Conservation (phyloP, 1,140 invertebrate species). For the Heliconius congener region DNA sequence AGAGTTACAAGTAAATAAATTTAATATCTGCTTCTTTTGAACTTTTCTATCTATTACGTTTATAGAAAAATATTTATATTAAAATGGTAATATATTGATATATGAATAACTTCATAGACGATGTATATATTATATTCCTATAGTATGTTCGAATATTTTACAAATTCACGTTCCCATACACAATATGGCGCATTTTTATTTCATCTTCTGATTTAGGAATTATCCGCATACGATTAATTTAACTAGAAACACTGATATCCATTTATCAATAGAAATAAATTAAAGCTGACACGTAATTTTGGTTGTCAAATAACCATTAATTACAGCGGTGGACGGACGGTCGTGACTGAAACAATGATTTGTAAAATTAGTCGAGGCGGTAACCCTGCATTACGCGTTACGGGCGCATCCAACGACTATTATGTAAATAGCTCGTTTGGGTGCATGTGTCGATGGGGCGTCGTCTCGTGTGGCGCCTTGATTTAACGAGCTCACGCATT, state of each 20-base stretch:
- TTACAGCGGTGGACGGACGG: constrained; percentile 32
- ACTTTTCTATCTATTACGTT: neutral
- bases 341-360: constrained; percentile 60
- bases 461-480: constrained; percentile 41
- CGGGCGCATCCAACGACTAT: constrained; percentile 57
- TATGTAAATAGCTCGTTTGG: constrained; percentile 67
- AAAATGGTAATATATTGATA: neutral
- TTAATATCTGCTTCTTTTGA: constrained; percentile 1
- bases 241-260: neutral
- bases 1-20: neutral
- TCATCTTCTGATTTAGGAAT: neutral
- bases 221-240: neutral
- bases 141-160: neutral
- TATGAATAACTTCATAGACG: neutral
- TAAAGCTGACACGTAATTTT: constrained; percentile 27
- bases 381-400: constrained; percentile 41
- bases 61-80: constrained; percentile 3
- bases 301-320: constrained; percentile 39
- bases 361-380: constrained; percentile 51
- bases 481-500: constrained; percentile 36
- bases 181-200: neutral
- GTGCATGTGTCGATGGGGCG: constrained; percentile 42
- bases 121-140: neutral
- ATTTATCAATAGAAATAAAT: constrained; percentile 23
- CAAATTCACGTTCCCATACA: neutral